Percentiles rank a stretch among this genome's conserved stretches.
These are phyloP conservation scores for Battus philenor DNA, from an alignment of 1,140 invertebrate genomes.

Conservation along the genomic window DNA sequence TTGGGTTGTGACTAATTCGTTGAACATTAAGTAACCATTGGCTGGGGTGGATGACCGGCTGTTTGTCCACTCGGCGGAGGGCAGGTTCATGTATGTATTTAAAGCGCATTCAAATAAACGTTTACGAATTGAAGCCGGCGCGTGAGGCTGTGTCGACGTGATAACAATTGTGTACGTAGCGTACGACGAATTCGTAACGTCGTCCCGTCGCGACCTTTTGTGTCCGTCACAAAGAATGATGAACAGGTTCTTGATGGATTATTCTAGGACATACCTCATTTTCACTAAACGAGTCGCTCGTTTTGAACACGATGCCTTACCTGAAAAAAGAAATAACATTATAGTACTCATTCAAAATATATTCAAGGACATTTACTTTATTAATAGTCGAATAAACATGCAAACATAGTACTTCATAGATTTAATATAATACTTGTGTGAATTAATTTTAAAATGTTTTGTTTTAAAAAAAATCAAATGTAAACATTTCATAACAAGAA, in stretches of 20 bases:
- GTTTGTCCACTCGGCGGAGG: constrained; percentile 45
- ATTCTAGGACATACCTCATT: constrained; percentile 49
- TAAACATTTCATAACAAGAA: too few species aligned
- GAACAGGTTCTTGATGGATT: constrained; percentile 40
- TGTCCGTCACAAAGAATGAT: constrained; percentile 20
- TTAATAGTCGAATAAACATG: too few species aligned
- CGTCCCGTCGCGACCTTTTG: constrained; percentile 32
- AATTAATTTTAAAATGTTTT: too few species aligned
- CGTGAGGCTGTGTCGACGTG: constrained; percentile 25
- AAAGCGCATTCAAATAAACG: constrained; percentile 22
- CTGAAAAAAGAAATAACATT: constrained; percentile 55
- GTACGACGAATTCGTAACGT: constrained; percentile 31
- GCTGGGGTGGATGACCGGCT: constrained; percentile 60
- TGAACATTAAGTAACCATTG: constrained; percentile 62
- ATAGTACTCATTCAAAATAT: too few species aligned
- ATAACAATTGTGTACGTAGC: constrained; percentile 15
- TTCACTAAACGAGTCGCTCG: constrained; percentile 45
- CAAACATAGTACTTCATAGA: too few species aligned
- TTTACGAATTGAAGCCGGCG: constrained; percentile 24
- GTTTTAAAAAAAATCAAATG: too few species aligned
- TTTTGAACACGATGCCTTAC: constrained; percentile 69
- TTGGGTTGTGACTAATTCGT: constrained; percentile 56
- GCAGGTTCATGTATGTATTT: constrained; percentile 51
- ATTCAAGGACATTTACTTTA: too few species aligned
- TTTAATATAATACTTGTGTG: too few species aligned